Evolutionary conservation across 1,140 invertebrate genomes (phyloP).

Genomic region (Bombus superbus): DNA sequence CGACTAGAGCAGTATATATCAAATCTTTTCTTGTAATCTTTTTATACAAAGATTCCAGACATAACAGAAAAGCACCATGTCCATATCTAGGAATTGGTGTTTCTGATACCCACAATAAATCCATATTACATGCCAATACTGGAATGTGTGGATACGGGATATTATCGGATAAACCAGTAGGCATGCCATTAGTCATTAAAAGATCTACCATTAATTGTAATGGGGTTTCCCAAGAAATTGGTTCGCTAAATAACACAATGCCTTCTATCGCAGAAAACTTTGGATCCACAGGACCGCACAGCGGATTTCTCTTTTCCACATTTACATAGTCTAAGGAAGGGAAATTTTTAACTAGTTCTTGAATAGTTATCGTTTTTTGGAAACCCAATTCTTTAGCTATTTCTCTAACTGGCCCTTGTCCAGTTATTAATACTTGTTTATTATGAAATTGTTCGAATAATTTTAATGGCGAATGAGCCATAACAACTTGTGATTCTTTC

Average conservation of each 20-base stretch:
- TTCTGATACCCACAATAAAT: conserved; percentile 88
- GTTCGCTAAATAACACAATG: conserved; percentile 86
- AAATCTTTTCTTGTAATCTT: conserved; percentile 86
- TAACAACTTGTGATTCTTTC: conserved; percentile 87
- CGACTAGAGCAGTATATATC: conserved; percentile 85
- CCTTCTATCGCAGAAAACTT: conserved; percentile 84
- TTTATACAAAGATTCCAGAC: conserved; percentile 87
- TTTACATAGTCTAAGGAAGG: conserved; percentile 89
- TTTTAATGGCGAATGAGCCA: conserved; percentile 88
- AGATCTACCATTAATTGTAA: conserved; percentile 87
- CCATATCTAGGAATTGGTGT: conserved; percentile 86
- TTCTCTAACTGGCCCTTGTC: conserved; percentile 87
- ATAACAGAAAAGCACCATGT: conserved; percentile 87
- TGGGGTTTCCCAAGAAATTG: conserved; percentile 86
- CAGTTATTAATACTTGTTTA: conserved; percentile 87
- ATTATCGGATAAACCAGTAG: conserved; percentile 75
- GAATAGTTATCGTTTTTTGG: conserved; percentile 85
- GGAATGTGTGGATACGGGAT: conserved; percentile 86
- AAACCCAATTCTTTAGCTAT: conserved; percentile 89
- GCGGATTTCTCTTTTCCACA: conserved; percentile 84
- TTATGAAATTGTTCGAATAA: conserved; percentile 87
- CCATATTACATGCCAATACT: conserved; percentile 88
- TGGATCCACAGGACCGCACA: conserved; percentile 83
- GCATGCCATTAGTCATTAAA: conserved; percentile 86
- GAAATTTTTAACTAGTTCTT: conserved; percentile 85